phyloP scores from a whole-genome alignment of 2,888 invertebrate genomes.

The Leucoptera coffeella region DNA sequence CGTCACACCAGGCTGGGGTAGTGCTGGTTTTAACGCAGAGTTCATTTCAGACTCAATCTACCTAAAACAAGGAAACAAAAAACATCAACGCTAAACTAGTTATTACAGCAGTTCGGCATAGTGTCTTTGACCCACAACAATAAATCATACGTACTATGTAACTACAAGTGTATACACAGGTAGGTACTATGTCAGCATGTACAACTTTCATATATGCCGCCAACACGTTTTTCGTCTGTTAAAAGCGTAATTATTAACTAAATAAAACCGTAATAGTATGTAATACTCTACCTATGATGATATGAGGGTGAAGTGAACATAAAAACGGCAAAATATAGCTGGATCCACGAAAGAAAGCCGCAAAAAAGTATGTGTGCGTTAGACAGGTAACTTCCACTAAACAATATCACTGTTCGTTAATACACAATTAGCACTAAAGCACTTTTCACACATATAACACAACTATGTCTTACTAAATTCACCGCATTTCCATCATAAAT shows the following conservation, averaged over 20 bases:
- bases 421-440: no score
- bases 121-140: conserved; percentile 49
- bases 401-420: conserved; percentile 28
- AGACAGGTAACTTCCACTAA: conserved; percentile 46
- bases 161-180: no score
- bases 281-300: no score
- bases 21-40: conserved; percentile 56
- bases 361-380: conserved; percentile 51
- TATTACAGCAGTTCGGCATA: conserved; percentile 25
- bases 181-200: no score
- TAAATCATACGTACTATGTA: conserved; percentile 40
- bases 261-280: no score
- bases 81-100: conserved; percentile 27
- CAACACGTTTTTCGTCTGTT: no score
- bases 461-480: conserved; percentile 21
- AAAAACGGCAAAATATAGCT: no score
- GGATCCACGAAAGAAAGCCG: conserved; percentile 25
- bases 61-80: neutral
- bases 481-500: conserved; percentile 30
- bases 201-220: no score
- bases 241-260: no score
- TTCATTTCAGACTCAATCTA: conserved; percentile 40
- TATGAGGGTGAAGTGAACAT: no score
- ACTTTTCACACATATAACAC: no score
- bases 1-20: conserved; percentile 46